Percentiles rank a stretch among this genome's conserved stretches.
These are phyloP conservation scores for Proales similis DNA, from an alignment of 1,140 invertebrate genomes.

Conservation along the genomic window DNA sequence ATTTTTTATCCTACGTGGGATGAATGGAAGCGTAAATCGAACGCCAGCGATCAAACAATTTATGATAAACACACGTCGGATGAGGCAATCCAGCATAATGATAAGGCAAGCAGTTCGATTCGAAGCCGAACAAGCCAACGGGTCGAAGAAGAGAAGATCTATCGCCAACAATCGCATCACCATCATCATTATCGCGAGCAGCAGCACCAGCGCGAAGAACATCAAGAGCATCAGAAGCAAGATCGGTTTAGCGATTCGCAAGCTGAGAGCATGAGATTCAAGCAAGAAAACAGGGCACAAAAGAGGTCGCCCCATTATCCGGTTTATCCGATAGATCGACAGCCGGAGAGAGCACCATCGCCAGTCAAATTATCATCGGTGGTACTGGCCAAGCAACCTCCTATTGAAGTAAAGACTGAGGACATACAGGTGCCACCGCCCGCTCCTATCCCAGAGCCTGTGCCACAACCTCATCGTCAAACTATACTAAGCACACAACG, in stretches of 20 bases:
- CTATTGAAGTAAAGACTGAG: background rate
- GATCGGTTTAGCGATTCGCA: background rate
- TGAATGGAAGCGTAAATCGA: conserved; percentile 34
- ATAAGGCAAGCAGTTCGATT: background rate
- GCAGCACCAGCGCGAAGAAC: background rate
- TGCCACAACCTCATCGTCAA: background rate
- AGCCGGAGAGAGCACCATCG: background rate
- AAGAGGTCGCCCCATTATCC: conserved; percentile 4
- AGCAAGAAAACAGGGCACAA: too few relatives aligned
- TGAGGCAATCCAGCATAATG: background rate
- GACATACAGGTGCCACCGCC: background rate
- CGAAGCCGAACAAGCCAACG: background rate
- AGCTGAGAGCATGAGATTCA: background rate
- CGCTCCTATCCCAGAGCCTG: background rate
- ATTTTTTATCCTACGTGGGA: conserved; percentile 37
- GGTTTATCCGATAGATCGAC: conserved; percentile 1
- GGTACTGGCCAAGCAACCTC: conserved; percentile 10
- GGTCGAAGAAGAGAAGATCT: background rate
- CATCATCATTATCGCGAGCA: background rate
- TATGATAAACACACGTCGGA: background rate
- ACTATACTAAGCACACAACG: conserved; percentile 5
- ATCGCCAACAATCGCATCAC: background rate
- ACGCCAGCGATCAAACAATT: background rate
- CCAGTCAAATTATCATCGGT: conserved; percentile 17
- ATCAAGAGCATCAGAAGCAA: background rate